These are phyloP conservation scores for Drosophila azteca DNA, from an alignment of 1,140 invertebrate species.

Conservation along the genomic window DNA sequence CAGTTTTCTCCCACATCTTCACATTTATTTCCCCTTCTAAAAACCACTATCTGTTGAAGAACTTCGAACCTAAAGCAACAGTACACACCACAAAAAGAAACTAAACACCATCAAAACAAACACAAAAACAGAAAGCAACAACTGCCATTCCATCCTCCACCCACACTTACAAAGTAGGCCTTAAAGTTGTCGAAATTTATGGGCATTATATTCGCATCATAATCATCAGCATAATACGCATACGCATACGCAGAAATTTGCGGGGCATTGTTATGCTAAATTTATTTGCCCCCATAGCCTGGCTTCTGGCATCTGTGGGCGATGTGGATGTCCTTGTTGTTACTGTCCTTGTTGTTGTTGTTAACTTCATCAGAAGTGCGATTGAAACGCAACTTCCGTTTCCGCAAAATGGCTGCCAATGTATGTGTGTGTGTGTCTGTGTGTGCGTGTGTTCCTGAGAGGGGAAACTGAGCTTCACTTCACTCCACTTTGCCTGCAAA, in stretches of 20 bases:
- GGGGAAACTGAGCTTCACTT: slow-evolving; percentile 9
- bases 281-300: slow-evolving; percentile 64
- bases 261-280: slow-evolving; percentile 74
- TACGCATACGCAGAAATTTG: slow-evolving; percentile 50
- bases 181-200: slow-evolving; percentile 52
- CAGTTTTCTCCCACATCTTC: no score
- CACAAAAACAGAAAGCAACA: background rate
- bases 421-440: slow-evolving; percentile 2
- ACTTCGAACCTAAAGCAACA: no score
- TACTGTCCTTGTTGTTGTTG: slow-evolving; percentile 36
- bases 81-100: background rate
- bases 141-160: background rate
- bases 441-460: background rate
- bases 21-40: no score
- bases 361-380: slow-evolving; percentile 73
- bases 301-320: slow-evolving; percentile 51
- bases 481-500: slow-evolving; percentile 58
- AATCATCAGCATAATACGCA: slow-evolving; percentile 51
- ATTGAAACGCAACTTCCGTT: slow-evolving; percentile 72
- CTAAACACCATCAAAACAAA: background rate
- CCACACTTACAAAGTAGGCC: slow-evolving; percentile 7
- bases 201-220: slow-evolving; percentile 59
- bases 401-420: slow-evolving; percentile 67
- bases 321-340: slow-evolving; percentile 22
- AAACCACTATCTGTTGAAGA: no score